Percentiles rank a stretch among this genome's conserved stretches.
Conservation (phyloP, 2,888 invertebrate genomes). For the Elysia crispata region DNA sequence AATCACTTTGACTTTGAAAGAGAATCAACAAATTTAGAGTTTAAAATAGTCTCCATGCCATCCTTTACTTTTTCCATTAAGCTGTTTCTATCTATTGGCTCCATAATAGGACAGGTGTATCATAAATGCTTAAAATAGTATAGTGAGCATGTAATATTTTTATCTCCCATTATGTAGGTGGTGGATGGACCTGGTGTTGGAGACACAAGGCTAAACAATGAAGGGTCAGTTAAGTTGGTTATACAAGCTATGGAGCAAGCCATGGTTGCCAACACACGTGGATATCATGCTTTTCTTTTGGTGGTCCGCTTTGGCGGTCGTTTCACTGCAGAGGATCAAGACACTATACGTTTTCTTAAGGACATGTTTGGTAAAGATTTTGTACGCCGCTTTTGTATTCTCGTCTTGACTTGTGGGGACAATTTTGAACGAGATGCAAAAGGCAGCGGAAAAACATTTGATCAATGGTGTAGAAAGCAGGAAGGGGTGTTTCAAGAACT, state of each 20-base stretch:
- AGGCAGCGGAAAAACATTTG: not conserved
- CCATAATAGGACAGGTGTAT: no score
- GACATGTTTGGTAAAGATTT: conserved; percentile 11
- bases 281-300: conserved; percentile 10
- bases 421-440: not conserved
- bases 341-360: not conserved
- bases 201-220: not conserved
- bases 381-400: conserved; percentile 18
- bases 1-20: no score
- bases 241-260: conserved; percentile 1
- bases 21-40: no score
- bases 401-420: conserved; percentile 19
- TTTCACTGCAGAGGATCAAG: conserved; percentile 2
- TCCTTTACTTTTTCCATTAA: no score
- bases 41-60: no score
- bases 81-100: no score
- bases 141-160: no score
- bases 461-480: not conserved
- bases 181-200: conserved; percentile 21
- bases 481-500: not conserved
- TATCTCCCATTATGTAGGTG: not conserved
- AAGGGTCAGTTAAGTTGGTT: not conserved
- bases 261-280: not conserved
- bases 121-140: no score
- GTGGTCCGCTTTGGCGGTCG: conserved; percentile 17